These are phyloP conservation scores for Adoxophyes honmai DNA, from an alignment of 1,140 invertebrate genomes.

Conservation along the genomic window DNA sequence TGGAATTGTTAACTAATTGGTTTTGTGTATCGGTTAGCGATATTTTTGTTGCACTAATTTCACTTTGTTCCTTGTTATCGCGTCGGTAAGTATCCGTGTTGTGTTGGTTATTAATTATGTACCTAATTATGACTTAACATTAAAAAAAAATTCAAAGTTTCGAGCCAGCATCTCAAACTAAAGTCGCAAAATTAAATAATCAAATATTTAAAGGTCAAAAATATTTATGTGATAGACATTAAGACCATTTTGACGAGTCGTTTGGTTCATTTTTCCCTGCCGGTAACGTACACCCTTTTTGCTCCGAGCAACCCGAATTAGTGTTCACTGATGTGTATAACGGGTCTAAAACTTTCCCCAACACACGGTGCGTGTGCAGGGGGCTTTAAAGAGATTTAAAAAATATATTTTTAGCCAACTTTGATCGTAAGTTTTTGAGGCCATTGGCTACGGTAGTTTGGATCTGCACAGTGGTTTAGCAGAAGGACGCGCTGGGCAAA, in stretches of 20 bases:
- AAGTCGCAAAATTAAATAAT: too few relatives aligned
- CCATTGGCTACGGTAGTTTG: conserved; percentile 6
- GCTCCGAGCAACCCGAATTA: conserved; percentile 37
- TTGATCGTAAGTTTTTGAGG: conserved; percentile 8
- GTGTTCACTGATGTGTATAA: conserved; percentile 60
- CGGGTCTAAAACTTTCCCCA: conserved; percentile 52
- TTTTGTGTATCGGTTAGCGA: conserved; percentile 20
- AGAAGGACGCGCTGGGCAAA: not conserved
- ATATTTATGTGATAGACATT: too few relatives aligned
- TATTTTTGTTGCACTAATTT: too few relatives aligned
- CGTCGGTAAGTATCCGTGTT: too few relatives aligned
- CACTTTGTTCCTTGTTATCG: too few relatives aligned
- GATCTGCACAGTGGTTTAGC: not conserved
- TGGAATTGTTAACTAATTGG: conserved; percentile 32
- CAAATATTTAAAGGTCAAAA: too few relatives aligned
- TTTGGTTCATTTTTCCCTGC: not conserved
- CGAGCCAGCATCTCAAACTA: too few relatives aligned
- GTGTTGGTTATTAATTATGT: too few relatives aligned
- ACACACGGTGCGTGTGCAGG: conserved; percentile 27
- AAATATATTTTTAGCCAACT: conserved; percentile 23
- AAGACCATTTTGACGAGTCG: too few relatives aligned
- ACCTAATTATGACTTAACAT: too few relatives aligned
- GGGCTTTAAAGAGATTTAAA: conserved; percentile 49
- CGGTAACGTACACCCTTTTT: conserved; percentile 45
- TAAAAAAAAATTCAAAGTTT: too few relatives aligned